Evolutionary conservation across 2,113 vertebrate genomes (phyloP).

Genomic region (Onychorhynchus coronatus): DNA sequence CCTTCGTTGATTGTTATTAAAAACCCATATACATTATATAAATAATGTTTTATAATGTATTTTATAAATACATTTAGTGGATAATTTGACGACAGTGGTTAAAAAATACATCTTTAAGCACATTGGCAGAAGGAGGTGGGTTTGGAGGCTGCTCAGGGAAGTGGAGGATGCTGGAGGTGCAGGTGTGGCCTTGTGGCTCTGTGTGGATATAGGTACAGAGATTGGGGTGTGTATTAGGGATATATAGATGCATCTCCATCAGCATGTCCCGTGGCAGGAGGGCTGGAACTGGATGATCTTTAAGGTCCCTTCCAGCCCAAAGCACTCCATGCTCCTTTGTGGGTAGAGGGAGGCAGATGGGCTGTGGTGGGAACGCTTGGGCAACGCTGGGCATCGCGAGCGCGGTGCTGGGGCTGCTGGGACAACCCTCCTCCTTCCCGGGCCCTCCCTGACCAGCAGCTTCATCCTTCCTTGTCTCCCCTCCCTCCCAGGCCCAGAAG

Average conservation of each 20-base stretch:
- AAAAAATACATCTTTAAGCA: not conserved
- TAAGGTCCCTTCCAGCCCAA: not conserved
- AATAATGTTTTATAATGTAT: not conserved
- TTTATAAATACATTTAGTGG: too few species aligned
- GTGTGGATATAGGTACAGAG: not conserved
- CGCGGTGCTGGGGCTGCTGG: not conserved
- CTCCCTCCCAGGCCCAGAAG: constrained; percentile 91
- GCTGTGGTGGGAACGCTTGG: not conserved
- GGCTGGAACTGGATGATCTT: not conserved
- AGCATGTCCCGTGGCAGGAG: not conserved
- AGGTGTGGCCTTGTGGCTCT: not conserved
- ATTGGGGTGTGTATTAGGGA: not conserved
- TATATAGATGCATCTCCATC: rapidly evolving
- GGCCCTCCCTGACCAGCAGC: rapidly evolving
- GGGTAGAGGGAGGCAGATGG: not conserved
- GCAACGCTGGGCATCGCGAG: not conserved
- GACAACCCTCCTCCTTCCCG: not conserved
- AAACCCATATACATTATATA: rapidly evolving
- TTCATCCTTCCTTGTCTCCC: not conserved
- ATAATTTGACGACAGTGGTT: not conserved
- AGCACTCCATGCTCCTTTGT: not conserved
- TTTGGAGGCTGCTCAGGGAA: not conserved
- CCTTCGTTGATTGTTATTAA: not conserved
- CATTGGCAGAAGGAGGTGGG: not conserved
- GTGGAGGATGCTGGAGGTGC: not conserved